Percentiles rank a stretch among this genome's conserved stretches.
Conservation (phyloP, 2,113 vertebrate genomes). For the Phodopus roborovskii region DNA sequence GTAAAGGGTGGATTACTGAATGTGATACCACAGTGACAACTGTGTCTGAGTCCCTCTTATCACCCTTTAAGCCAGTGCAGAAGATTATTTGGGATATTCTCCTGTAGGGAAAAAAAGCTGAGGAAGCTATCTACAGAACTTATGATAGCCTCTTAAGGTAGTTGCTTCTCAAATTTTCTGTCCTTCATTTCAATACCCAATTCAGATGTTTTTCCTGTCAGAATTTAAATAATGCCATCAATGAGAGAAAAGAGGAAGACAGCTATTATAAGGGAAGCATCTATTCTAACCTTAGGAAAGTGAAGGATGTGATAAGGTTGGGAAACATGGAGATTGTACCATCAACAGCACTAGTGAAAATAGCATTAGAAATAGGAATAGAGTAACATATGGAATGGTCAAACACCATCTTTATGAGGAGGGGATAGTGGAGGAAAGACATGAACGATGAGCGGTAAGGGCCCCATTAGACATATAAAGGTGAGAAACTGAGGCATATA, state of each 20-base stretch:
- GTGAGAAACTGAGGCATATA: background rate
- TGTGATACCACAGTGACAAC: background rate
- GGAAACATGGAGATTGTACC: background rate
- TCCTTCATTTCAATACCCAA: background rate
- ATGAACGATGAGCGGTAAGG: background rate
- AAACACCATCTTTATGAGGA: background rate
- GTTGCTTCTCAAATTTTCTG: background rate
- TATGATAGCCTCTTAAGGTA: background rate
- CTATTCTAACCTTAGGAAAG: background rate
- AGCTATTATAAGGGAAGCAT: background rate
- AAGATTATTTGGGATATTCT: background rate
- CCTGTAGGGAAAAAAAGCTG: background rate
- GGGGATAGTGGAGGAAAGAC: background rate
- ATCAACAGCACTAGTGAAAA: background rate
- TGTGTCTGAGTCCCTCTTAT: background rate
- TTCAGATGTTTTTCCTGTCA: background rate
- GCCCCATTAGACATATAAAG: background rate
- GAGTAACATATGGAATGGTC: too few relatives aligned
- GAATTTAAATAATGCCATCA: background rate
- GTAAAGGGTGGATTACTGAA: background rate
- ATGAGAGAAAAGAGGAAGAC: background rate
- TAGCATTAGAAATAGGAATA: background rate
- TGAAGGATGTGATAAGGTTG: background rate
- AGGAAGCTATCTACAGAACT: background rate
- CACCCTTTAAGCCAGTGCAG: background rate